A percentile compares a stretch with the other conserved stretches of the same genome.
Conservation (phyloP, 2,113 vertebrate genomes). For the Onychostoma macrolepis region DNA sequence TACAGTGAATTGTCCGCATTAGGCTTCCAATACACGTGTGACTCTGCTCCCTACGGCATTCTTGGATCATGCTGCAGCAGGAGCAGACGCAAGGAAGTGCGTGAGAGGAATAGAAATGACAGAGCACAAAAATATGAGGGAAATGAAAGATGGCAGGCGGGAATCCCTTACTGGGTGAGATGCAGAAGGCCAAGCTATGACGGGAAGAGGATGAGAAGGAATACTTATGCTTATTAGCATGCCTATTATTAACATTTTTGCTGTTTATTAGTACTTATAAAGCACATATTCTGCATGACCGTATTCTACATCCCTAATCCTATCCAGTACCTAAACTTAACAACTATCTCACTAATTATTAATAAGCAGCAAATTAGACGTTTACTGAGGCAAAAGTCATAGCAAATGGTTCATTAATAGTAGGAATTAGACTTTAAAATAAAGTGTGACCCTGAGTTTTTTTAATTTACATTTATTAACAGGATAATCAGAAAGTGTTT, state of each 20-base stretch:
- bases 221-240: too few species aligned
- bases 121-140: neutral
- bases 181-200: neutral
- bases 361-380: too few species aligned
- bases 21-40: conserved; percentile 1
- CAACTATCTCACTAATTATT: too few species aligned
- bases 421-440: too few species aligned
- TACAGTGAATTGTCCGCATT: neutral
- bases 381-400: too few species aligned
- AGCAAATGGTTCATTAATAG: too few species aligned
- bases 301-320: too few species aligned
- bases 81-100: neutral
- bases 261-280: too few species aligned
- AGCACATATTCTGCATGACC: too few species aligned
- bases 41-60: conserved; percentile 8
- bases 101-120: conserved; percentile 22
- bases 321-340: too few species aligned
- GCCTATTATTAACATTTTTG: too few species aligned
- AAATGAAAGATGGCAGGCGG: neutral
- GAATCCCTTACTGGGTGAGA: neutral
- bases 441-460: neutral
- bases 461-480: too few species aligned
- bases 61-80: neutral
- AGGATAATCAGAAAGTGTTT: neutral
- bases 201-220: neutral